Conservation (phyloP, 2,113 vertebrate genomes). For the Galemys pyrenaicus region DNA sequence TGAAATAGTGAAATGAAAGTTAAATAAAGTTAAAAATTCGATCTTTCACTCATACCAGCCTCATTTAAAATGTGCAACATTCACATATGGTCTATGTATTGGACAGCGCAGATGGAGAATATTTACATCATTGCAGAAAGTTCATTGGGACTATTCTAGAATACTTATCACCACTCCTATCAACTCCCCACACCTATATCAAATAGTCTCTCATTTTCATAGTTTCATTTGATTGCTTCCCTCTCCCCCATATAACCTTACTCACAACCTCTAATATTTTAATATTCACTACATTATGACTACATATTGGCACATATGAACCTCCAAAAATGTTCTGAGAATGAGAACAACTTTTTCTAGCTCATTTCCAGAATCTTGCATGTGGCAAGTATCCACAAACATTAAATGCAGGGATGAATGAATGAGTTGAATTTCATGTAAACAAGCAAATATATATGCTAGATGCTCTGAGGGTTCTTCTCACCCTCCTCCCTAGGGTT, state of each 20-base stretch:
- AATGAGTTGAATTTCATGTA: background rate
- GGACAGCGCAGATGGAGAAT: background rate
- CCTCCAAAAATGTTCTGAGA: background rate
- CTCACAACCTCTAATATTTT: background rate
- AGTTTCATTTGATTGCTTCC: background rate
- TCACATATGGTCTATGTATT: background rate
- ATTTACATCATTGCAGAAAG: background rate
- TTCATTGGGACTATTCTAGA: background rate
- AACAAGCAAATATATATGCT: background rate
- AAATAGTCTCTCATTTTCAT: background rate
- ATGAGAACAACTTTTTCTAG: background rate
- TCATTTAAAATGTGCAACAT: background rate
- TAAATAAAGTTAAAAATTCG: background rate
- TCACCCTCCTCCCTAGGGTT: background rate
- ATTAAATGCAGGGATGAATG: background rate
- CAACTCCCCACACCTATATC: background rate
- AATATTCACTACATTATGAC: background rate
- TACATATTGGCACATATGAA: background rate
- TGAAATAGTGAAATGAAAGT: background rate
- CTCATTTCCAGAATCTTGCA: background rate
- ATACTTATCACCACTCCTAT: background rate
- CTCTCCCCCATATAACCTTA: background rate
- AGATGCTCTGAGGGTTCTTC: background rate
- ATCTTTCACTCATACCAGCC: background rate
- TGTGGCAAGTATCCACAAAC: background rate